A percentile compares a stretch with the other conserved stretches of the same genome.
These are phyloP conservation scores for Poecilia latipinna DNA, from an alignment of 2,113 vertebrate species.

Conservation along the genomic window DNA sequence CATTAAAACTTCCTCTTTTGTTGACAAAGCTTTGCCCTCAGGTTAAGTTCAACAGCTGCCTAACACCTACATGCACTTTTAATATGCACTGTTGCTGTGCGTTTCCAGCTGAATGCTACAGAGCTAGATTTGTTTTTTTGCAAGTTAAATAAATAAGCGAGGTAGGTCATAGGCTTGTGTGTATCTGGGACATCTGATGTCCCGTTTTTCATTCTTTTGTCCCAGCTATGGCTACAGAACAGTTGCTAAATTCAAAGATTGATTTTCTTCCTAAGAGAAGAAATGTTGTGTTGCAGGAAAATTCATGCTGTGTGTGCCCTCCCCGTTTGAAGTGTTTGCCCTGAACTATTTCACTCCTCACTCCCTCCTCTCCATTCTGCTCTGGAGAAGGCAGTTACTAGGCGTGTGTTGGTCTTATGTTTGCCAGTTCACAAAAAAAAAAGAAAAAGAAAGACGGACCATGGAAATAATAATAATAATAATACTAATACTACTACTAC, in stretches of 20 bases:
- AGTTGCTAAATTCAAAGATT: constrained; percentile 1
- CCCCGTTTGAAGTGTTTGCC: constrained; percentile 53
- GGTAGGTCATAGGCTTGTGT: constrained; percentile 1
- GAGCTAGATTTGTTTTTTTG: constrained; percentile 13
- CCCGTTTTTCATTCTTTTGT: constrained; percentile 16
- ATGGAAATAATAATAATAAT: neutral
- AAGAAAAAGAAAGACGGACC: neutral
- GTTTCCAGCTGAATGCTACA: constrained; percentile 27
- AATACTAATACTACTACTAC: neutral
- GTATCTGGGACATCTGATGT: constrained; percentile 24
- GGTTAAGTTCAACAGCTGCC: constrained; percentile 71
- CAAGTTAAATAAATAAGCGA: constrained; percentile 20
- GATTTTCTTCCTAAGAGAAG: constrained; percentile 7
- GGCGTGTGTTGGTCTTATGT: constrained; percentile 66
- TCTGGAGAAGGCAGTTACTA: constrained; percentile 79
- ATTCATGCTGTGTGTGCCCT: constrained; percentile 37
- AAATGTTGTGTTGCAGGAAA: constrained; percentile 23
- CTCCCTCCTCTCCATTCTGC: constrained; percentile 71
- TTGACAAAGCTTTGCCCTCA: constrained; percentile 52
- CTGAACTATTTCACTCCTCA: constrained; percentile 58
- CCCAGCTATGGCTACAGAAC: neutral
- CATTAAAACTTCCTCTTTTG: constrained; percentile 51
- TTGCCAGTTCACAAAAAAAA: constrained; percentile 49
- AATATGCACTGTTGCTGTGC: constrained; percentile 44
- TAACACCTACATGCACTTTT: constrained; percentile 60